phyloP scores from a whole-genome alignment of 1,140 invertebrate species.

The Drosophila micromelanica region DNA sequence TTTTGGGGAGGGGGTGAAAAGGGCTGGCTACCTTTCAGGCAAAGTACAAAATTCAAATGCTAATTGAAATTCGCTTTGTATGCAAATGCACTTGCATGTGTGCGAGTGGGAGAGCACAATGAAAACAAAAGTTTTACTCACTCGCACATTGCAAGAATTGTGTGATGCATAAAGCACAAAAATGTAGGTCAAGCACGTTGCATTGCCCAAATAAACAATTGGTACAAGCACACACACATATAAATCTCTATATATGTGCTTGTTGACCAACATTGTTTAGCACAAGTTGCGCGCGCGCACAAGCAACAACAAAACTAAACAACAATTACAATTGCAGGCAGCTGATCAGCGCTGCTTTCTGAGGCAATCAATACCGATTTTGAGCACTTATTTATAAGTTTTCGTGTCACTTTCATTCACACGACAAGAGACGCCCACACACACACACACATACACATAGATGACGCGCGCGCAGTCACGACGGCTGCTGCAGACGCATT shows the following conservation, averaged over 20 bases:
- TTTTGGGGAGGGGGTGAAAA: neutral
- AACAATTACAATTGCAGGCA: conserved; percentile 9
- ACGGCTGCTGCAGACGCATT: conserved; percentile 31
- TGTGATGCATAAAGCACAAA: conserved; percentile 26
- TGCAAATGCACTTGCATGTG: conserved; percentile 25
- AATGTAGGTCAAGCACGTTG: conserved; percentile 50
- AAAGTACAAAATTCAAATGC: conserved; percentile 43
- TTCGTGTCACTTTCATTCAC: conserved; percentile 48
- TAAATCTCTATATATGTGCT: conserved; percentile 1
- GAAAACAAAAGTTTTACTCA: conserved; percentile 37
- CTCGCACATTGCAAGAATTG: conserved; percentile 18
- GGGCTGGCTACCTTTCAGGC: neutral
- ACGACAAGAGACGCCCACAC: conserved; percentile 14
- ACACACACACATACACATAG: conserved; percentile 3
- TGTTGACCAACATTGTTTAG: conserved; percentile 30
- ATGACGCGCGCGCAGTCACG: conserved; percentile 48
- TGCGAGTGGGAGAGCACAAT: conserved; percentile 27
- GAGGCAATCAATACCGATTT: conserved; percentile 36
- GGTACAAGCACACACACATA: conserved; percentile 8
- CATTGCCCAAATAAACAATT: conserved; percentile 47
- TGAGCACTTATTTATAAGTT: conserved; percentile 44
- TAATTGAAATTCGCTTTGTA: conserved; percentile 44
- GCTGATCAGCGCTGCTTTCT: conserved; percentile 29
- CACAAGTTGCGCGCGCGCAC: conserved; percentile 46
- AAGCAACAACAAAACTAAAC: conserved; percentile 27